Percentiles rank a stretch among this genome's conserved stretches.
These are phyloP conservation scores for Drosophila ustulata DNA, from an alignment of 2,888 invertebrate genomes.

Conservation along the genomic window DNA sequence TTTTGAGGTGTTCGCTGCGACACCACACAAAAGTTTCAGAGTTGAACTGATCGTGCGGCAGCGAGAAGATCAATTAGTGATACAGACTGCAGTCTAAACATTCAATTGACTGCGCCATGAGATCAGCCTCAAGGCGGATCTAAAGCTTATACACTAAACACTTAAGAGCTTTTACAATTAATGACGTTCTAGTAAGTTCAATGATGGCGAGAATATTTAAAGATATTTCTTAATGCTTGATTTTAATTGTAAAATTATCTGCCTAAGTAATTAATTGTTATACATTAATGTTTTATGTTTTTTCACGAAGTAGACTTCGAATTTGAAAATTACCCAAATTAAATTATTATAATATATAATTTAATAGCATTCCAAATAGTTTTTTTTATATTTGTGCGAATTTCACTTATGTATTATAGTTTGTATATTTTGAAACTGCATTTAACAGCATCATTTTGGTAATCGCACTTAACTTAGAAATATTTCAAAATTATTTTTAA, in stretches of 20 bases:
- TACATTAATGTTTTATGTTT: too few species aligned
- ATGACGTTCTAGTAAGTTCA: not conserved
- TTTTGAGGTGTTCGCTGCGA: slow-evolving; percentile 50
- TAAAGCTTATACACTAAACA: not conserved
- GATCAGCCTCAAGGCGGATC: not conserved
- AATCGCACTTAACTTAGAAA: too few species aligned
- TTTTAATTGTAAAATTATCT: not conserved
- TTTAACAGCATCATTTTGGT: too few species aligned
- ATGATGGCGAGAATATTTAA: not conserved
- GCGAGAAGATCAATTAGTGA: not conserved
- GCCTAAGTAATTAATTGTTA: too few species aligned
- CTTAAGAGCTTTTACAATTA: not conserved
- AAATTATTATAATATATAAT: too few species aligned
- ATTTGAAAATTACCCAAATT: too few species aligned
- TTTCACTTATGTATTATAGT: too few species aligned
- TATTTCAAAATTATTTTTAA: too few species aligned
- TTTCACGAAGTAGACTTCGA: too few species aligned
- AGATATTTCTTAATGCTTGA: not conserved
- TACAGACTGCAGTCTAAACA: not conserved
- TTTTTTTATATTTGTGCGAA: too few species aligned
- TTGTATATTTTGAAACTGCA: too few species aligned
- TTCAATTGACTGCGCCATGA: not conserved
- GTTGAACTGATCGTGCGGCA: not conserved
- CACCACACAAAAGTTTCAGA: slow-evolving; percentile 13
- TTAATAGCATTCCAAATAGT: too few species aligned